A percentile compares a stretch with the other conserved stretches of the same genome.
phyloP scores from a whole-genome alignment of 2,888 invertebrate genomes.

The Tenthredo livida region DNA sequence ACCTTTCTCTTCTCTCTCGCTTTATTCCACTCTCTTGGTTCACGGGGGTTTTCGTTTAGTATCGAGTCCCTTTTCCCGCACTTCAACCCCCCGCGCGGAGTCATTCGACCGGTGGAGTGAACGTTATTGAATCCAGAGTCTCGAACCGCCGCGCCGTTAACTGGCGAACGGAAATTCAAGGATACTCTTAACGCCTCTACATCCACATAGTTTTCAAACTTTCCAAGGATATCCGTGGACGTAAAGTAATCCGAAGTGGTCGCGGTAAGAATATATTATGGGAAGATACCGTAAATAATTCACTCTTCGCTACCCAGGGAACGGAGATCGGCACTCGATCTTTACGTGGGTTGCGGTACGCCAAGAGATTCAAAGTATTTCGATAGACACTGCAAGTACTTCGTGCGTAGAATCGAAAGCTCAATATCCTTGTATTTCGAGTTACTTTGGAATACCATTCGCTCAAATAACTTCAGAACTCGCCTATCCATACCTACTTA shows the following conservation, averaged over 20 bases:
- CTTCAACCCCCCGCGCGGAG: slow-evolving; percentile 7
- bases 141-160: slow-evolving; percentile 28
- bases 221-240: not conserved
- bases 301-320: not conserved
- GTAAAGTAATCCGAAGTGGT: not conserved
- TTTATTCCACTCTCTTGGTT: slow-evolving; percentile 33
- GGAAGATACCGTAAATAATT: not conserved
- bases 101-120: slow-evolving; percentile 33
- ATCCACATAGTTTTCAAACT: slow-evolving; percentile 11
- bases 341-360: not conserved
- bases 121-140: slow-evolving; percentile 41
- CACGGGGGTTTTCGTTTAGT: slow-evolving; percentile 43
- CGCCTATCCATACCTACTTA: not conserved
- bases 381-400: not conserved
- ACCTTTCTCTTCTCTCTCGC: slow-evolving; percentile 36
- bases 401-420: not conserved
- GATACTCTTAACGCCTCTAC: slow-evolving; percentile 16
- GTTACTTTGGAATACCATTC: not conserved
- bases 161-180: slow-evolving; percentile 43
- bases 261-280: slow-evolving; percentile 22
- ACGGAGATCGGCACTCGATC: not conserved
- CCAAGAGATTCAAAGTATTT: slow-evolving; percentile 11
- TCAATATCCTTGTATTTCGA: not conserved
- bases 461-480: not conserved
- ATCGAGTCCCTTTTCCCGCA: slow-evolving; percentile 25